phyloP scores from a whole-genome alignment of 1,140 invertebrate genomes.

The Paraescarpia echinospica region DNA sequence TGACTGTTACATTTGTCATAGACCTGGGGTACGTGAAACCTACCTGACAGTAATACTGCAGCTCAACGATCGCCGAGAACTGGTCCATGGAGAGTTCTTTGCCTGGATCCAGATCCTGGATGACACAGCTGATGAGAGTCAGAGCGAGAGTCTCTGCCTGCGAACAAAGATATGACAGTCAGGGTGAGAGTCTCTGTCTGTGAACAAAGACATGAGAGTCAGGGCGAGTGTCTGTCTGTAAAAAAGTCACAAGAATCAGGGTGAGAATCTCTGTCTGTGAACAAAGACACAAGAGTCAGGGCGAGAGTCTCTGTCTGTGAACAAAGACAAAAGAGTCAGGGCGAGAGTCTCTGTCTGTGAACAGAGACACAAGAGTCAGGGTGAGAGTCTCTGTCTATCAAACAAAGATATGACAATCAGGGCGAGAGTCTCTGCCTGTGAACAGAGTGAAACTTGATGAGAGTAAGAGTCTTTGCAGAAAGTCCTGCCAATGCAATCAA shows the following conservation, averaged over 20 bases:
- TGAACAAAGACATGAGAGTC: slow-evolving; percentile 23
- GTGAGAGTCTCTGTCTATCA: slow-evolving; percentile 24
- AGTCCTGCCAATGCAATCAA: background rate
- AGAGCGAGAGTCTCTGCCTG: slow-evolving; percentile 31
- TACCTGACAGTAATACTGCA: slow-evolving; percentile 32
- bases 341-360: background rate
- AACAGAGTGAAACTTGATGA: background rate
- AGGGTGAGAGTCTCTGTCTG: background rate
- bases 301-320: background rate
- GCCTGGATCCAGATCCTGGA: slow-evolving; percentile 21
- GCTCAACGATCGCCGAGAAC: slow-evolving; percentile 24
- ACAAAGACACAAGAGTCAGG: slow-evolving; percentile 15
- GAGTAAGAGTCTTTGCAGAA: background rate
- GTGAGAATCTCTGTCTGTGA: slow-evolving; percentile 25
- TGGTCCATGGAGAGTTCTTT: slow-evolving; percentile 13
- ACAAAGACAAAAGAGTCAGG: slow-evolving; percentile 28
- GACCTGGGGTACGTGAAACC: background rate
- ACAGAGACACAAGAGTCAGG: too few relatives aligned
- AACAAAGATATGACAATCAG: slow-evolving; percentile 16
- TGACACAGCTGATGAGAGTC: slow-evolving; percentile 29
- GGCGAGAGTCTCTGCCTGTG: background rate
- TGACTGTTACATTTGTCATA: background rate
- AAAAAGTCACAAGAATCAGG: too few relatives aligned
- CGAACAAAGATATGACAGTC: slow-evolving; percentile 20
- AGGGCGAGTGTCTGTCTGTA: slow-evolving; percentile 16